phyloP scores from a whole-genome alignment of 2,113 vertebrate genomes.

The Istiophorus platypterus region DNA sequence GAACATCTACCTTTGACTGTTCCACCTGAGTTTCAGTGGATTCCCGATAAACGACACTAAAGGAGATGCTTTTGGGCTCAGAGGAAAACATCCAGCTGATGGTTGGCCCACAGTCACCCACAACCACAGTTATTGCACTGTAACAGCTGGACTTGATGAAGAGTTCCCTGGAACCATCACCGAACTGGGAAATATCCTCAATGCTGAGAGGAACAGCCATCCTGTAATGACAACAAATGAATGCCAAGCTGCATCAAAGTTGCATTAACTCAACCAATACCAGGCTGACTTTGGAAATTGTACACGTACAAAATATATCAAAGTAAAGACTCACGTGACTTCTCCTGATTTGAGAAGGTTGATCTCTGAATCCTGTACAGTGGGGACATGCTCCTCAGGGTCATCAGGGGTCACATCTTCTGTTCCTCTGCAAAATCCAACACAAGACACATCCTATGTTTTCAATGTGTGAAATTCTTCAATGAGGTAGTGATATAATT shows the following conservation, averaged over 20 bases:
- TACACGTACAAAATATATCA: background rate
- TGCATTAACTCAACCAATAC: background rate
- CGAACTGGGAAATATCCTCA: slow-evolving; percentile 89
- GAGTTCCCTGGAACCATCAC: slow-evolving; percentile 90
- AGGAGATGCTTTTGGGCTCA: slow-evolving; percentile 95
- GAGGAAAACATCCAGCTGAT: slow-evolving; percentile 97
- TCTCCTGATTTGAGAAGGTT: slow-evolving; percentile 93
- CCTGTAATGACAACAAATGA: slow-evolving; percentile 72
- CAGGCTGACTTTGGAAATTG: background rate
- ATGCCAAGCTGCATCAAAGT: background rate
- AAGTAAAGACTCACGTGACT: slow-evolving; percentile 87
- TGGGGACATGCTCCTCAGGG: slow-evolving; percentile 80
- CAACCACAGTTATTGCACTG: slow-evolving; percentile 88
- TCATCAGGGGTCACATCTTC: slow-evolving; percentile 86
- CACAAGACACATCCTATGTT: background rate
- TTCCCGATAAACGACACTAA: slow-evolving; percentile 92
- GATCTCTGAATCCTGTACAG: slow-evolving; percentile 93
- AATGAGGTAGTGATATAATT: background rate
- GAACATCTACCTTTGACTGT: slow-evolving; percentile 87
- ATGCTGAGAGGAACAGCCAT: slow-evolving; percentile 87
- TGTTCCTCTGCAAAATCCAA: slow-evolving; percentile 64
- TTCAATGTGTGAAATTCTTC: slow-evolving; percentile 6
- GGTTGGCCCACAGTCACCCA: slow-evolving; percentile 86
- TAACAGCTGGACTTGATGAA: slow-evolving; percentile 94
- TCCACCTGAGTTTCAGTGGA: slow-evolving; percentile 84